Percentiles rank a stretch among this genome's conserved stretches.
These are phyloP conservation scores for Cremastobaeus sp. DNA, from an alignment of 2,888 invertebrate species.

Conservation along the genomic window DNA sequence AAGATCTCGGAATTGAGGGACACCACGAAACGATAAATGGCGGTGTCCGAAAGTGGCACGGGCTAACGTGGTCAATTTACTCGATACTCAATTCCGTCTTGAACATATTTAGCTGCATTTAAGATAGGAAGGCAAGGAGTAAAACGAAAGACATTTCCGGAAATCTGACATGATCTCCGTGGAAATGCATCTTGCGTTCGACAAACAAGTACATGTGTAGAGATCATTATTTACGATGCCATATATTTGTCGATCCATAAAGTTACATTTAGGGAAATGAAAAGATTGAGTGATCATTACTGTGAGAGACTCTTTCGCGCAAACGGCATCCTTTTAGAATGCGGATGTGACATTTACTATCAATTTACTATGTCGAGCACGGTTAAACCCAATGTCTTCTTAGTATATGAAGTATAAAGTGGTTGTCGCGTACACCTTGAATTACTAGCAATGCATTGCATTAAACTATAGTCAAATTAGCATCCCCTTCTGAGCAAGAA, in stretches of 20 bases:
- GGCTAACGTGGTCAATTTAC: too few relatives aligned
- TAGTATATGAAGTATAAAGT: constrained; percentile 41
- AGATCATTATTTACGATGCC: background rate
- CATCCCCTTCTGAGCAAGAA: too few relatives aligned
- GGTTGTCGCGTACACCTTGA: too few relatives aligned
- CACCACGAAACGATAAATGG: constrained; percentile 74
- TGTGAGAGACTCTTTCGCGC: constrained; percentile 22
- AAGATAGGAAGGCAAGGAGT: too few relatives aligned
- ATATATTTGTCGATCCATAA: constrained; percentile 14
- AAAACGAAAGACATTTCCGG: too few relatives aligned
- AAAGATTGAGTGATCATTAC: constrained; percentile 20
- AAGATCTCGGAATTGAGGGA: constrained; percentile 74
- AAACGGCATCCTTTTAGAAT: constrained; percentile 69
- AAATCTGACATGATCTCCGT: too few relatives aligned
- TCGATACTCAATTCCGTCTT: too few relatives aligned
- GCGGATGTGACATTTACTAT: constrained; percentile 75
- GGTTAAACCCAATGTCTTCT: constrained; percentile 70
- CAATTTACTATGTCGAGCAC: constrained; percentile 73
- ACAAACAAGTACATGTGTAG: background rate
- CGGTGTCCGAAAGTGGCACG: too few relatives aligned
- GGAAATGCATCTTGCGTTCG: too few relatives aligned
- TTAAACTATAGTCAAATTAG: too few relatives aligned
- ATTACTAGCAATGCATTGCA: too few relatives aligned
- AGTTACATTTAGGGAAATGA: constrained; percentile 14
- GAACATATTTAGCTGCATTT: too few relatives aligned